A percentile compares a stretch with the other conserved stretches of the same genome.
Conservation (phyloP, 2,113 vertebrate genomes). For the Bos javanicus region DNA sequence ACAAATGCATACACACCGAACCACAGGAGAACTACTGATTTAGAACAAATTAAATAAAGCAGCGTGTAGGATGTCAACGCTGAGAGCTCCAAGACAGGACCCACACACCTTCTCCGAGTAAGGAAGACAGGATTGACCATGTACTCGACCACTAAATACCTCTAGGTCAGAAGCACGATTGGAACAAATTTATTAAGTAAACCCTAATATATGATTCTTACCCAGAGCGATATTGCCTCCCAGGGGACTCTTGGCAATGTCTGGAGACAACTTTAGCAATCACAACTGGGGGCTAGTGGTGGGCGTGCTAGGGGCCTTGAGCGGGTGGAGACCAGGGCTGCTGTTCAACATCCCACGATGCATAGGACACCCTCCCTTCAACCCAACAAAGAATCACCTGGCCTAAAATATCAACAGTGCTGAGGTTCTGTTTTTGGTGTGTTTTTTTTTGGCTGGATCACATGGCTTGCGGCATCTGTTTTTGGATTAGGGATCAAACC, state of each 20-base stretch:
- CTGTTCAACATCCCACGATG: neutral
- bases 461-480: neutral
- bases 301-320: neutral
- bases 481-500: neutral
- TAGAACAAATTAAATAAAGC: slow-evolving; percentile 80
- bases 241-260: neutral
- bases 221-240: neutral
- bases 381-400: neutral
- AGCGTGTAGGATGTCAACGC: slow-evolving; percentile 76
- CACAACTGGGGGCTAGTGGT: neutral
- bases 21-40: slow-evolving; percentile 74
- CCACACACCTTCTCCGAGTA: slow-evolving; percentile 63
- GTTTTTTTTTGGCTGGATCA: neutral
- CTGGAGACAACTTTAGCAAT: neutral
- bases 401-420: neutral
- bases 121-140: neutral
- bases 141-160: neutral
- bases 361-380: no score
- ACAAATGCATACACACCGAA: slow-evolving; percentile 49
- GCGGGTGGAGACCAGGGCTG: neutral
- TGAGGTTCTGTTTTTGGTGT: neutral
- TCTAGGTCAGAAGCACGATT: neutral
- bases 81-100: slow-evolving; percentile 73
- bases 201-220: neutral
- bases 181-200: neutral